Evolutionary conservation across 2,113 vertebrate species (phyloP), one percentile per base, ranked within the genome.

Genomic region (Columba livia): DNA sequence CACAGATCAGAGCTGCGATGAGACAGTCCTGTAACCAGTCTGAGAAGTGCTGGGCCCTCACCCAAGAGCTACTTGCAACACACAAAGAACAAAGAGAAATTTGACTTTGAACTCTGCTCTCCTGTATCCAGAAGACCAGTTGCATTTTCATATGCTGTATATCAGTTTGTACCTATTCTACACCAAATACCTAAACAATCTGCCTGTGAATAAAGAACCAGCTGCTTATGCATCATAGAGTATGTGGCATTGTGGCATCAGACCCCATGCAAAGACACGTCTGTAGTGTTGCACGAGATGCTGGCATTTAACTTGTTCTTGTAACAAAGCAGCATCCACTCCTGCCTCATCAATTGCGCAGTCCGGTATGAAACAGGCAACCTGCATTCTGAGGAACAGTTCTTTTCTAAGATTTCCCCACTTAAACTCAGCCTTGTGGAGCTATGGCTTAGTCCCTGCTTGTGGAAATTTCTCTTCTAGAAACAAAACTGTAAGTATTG

Each of bases 1-100:
- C 86, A 61, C 72, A 70, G 82, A 90, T 87, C 70, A 66, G 60
- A 93, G 93, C 77, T 79, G 58, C 25, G 75, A 4, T 54, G 84
- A 94, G 92, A 90, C 79, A 38, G 66, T 65, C 69, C 87, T 40
- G 36, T 61, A 89, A 85, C 62, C 74, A 82, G 96, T 74, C 91
- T 81, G 89, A 93, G 95, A 36, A 71, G 87, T 18, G 48, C 93
- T 86, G 92, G 87, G 69, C 38, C 75, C 53, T 34, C 0, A 32
- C 89, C 96, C 96, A 3, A 3, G 5, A 82, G 48, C 64, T 20
- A 6, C 87, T 94, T 93, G 66, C 82, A 90, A 67, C 79, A 51
- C 75, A 51, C 3, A 32, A 62, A 62, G 81, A 95, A 93, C 84
- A 94, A 94, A 94, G 94, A 34, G 62, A 70, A 89, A 69, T 56